phyloP scores from a whole-genome alignment of 2,888 invertebrate genomes.

The Thera obeliscata region DNA sequence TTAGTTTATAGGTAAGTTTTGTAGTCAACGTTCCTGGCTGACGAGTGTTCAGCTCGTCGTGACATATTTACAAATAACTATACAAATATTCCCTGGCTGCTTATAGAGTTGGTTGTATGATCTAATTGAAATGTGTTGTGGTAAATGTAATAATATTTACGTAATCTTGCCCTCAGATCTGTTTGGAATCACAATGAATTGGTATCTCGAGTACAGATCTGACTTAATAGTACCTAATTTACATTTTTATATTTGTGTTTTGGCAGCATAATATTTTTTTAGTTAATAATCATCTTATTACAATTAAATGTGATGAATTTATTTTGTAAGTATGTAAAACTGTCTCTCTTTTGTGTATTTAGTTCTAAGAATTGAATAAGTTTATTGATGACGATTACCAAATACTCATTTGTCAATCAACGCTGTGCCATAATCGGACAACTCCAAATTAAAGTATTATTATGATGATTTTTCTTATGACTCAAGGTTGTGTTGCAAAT shows the following conservation, averaged over 20 bases:
- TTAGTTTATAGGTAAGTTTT: slow-evolving; percentile 3
- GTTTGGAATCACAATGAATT: neutral
- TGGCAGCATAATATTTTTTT: slow-evolving; percentile 27
- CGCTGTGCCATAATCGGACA: slow-evolving; percentile 31
- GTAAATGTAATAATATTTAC: slow-evolving; percentile 7
- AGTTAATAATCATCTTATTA: slow-evolving; percentile 15
- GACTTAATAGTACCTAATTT: slow-evolving; percentile 4
- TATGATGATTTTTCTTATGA: slow-evolving; percentile 1
- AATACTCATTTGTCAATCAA: slow-evolving; percentile 37
- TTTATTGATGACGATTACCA: slow-evolving; percentile 2
- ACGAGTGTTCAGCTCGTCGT: slow-evolving; percentile 6
- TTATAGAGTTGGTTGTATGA: neutral
- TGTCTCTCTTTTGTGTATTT: slow-evolving; percentile 9
- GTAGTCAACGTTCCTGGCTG: neutral
- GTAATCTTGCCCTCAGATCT: slow-evolving; percentile 10
- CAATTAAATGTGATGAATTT: slow-evolving; percentile 31
- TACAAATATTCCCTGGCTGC: neutral
- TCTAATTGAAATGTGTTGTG: neutral
- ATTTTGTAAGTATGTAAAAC: slow-evolving; percentile 5
- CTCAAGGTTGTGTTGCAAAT: slow-evolving; percentile 20
- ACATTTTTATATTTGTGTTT: slow-evolving; percentile 12
- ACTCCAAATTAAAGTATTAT: neutral
- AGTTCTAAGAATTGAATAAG: slow-evolving; percentile 13
- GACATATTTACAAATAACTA: neutral
- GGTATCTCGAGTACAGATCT: slow-evolving; percentile 1